These are phyloP conservation scores for Molorchus minor DNA, from an alignment of 2,888 invertebrate species.

Conservation along the genomic window DNA sequence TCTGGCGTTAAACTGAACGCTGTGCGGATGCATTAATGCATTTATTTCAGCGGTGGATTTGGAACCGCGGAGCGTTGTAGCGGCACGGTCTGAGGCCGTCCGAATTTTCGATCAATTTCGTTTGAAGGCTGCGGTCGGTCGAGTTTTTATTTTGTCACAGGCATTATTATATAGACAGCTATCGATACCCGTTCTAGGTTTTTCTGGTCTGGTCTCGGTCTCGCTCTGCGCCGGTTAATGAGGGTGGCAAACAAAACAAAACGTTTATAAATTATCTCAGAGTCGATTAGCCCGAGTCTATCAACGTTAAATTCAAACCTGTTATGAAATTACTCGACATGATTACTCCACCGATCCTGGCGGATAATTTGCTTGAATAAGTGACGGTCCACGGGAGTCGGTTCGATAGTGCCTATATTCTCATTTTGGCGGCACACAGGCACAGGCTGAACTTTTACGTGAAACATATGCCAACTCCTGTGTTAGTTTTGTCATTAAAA, in stretches of 20 bases:
- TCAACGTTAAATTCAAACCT: constrained; percentile 63
- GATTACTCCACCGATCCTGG: constrained; percentile 58
- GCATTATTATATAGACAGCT: constrained; percentile 60
- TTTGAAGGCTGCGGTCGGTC: constrained; percentile 57
- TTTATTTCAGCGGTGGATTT: no score
- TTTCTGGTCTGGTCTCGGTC: constrained; percentile 55
- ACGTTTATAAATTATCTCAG: constrained; percentile 61
- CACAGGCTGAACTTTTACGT: no score
- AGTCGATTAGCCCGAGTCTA: constrained; percentile 62
- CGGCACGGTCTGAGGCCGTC: constrained; percentile 30
- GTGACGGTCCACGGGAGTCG: constrained; percentile 43
- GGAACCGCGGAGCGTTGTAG: background rate
- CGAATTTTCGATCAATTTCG: constrained; percentile 57
- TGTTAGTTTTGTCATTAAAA: no score
- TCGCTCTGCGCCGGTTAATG: constrained; percentile 55
- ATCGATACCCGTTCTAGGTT: constrained; percentile 59
- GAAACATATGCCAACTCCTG: no score
- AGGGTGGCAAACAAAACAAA: constrained; percentile 62
- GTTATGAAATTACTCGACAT: constrained; percentile 62
- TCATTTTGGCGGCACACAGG: no score
- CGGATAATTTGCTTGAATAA: constrained; percentile 60
- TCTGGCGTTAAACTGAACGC: no score
- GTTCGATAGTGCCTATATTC: constrained; percentile 22
- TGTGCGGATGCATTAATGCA: no score
- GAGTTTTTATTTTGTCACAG: constrained; percentile 62